These are phyloP conservation scores for Limonius californicus DNA, from an alignment of 1,140 invertebrate species.

Conservation along the genomic window DNA sequence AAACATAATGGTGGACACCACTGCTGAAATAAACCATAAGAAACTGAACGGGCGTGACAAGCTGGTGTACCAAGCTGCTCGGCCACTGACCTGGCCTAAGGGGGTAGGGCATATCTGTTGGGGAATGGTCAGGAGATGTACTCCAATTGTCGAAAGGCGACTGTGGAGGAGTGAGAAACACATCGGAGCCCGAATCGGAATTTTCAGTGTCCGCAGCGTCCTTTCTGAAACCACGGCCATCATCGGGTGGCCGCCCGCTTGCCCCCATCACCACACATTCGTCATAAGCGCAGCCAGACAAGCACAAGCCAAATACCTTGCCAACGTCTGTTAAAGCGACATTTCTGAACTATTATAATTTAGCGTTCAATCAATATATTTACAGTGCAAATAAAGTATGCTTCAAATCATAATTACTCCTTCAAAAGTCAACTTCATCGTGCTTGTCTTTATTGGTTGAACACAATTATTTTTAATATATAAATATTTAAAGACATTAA, in stretches of 20 bases:
- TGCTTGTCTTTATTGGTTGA: no score
- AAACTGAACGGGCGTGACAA: conserved; percentile 15
- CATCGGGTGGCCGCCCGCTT: conserved; percentile 13
- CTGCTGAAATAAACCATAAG: conserved; percentile 10
- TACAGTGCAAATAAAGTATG: no score
- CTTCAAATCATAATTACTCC: no score
- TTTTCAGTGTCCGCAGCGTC: neutral
- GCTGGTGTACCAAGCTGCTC: conserved; percentile 16
- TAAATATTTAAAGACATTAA: no score
- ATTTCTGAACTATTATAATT: neutral
- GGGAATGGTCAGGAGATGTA: neutral
- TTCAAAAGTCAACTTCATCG: no score
- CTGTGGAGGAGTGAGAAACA: conserved; percentile 7
- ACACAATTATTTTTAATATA: no score
- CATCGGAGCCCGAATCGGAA: conserved; percentile 3
- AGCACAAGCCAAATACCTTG: conserved; percentile 20
- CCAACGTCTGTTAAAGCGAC: neutral
- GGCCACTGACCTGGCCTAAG: conserved; percentile 25
- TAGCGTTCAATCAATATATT: no score
- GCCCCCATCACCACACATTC: conserved; percentile 19
- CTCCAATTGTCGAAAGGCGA: neutral
- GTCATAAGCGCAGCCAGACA: conserved; percentile 22
- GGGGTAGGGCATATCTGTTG: conserved; percentile 5
- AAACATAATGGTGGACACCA: conserved; percentile 1
- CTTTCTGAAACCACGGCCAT: neutral